Percentiles rank a stretch among this genome's conserved stretches.
These are phyloP conservation scores for Mobula birostris DNA, from an alignment of 2,113 vertebrate genomes.

Conservation along the genomic window DNA sequence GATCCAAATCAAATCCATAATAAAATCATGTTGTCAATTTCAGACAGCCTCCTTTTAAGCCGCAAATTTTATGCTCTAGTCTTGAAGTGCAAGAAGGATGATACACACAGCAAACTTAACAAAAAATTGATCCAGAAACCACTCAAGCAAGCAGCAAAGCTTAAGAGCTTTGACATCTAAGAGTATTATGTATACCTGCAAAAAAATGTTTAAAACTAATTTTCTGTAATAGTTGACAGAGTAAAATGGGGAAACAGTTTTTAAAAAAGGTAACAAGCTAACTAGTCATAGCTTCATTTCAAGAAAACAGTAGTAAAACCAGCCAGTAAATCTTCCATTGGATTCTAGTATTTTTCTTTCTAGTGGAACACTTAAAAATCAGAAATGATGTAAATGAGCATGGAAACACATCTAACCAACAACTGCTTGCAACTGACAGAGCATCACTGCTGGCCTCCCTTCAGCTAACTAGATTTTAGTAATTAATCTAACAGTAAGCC, in stretches of 20 bases:
- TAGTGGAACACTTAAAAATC: background rate
- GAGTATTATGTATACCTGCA: background rate
- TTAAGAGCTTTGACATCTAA: background rate
- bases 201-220: background rate
- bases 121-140: background rate
- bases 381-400: background rate
- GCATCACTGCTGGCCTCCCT: background rate
- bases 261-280: background rate
- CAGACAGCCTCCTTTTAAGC: background rate
- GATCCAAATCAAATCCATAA: background rate
- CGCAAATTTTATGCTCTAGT: background rate
- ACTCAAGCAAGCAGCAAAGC: background rate
- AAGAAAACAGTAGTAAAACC: background rate
- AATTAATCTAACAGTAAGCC: background rate
- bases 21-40: background rate
- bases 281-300: background rate
- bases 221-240: background rate
- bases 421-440: background rate
- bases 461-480: conserved; percentile 25
- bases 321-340: background rate
- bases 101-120: background rate
- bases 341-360: background rate
- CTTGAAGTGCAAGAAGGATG: background rate
- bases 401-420: background rate
- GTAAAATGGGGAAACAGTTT: background rate